These are phyloP conservation scores for Pipistrellus kuhlii DNA, from an alignment of 2,797 vertebrate species.

Conservation along the genomic window DNA sequence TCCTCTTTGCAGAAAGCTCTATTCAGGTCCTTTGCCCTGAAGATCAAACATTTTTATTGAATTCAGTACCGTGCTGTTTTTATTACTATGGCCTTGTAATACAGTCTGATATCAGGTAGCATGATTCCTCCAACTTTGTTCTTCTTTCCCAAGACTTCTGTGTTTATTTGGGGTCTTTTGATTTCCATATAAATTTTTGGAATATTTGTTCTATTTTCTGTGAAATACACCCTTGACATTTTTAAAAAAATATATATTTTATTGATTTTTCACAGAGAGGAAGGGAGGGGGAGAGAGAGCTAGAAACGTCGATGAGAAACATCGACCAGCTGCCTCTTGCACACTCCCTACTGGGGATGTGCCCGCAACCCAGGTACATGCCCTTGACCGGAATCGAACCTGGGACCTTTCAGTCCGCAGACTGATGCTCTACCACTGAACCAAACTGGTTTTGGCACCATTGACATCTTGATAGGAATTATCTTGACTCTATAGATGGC, in stretches of 20 bases:
- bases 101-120: neutral
- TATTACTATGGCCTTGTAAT: neutral
- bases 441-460: neutral
- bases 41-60: too few relatives aligned
- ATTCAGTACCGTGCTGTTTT: neutral
- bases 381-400: too few relatives aligned
- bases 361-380: too few relatives aligned
- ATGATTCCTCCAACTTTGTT: neutral
- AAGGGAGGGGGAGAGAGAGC: too few relatives aligned
- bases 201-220: neutral
- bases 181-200: neutral
- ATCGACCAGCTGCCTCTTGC: too few relatives aligned
- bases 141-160: neutral
- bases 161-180: neutral
- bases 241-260: too few relatives aligned
- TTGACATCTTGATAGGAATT: neutral
- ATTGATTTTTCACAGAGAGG: too few relatives aligned
- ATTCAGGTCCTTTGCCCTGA: neutral
- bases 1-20: neutral
- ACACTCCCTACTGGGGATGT: too few relatives aligned
- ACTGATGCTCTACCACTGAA: too few relatives aligned
- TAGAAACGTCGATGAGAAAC: too few relatives aligned
- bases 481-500: neutral
- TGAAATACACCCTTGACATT: neutral
- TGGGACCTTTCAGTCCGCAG: too few relatives aligned